A percentile compares a stretch with the other conserved stretches of the same genome.
These are phyloP conservation scores for Paralvinella palmiformis DNA, from an alignment of 1,140 invertebrate genomes.

Conservation along the genomic window DNA sequence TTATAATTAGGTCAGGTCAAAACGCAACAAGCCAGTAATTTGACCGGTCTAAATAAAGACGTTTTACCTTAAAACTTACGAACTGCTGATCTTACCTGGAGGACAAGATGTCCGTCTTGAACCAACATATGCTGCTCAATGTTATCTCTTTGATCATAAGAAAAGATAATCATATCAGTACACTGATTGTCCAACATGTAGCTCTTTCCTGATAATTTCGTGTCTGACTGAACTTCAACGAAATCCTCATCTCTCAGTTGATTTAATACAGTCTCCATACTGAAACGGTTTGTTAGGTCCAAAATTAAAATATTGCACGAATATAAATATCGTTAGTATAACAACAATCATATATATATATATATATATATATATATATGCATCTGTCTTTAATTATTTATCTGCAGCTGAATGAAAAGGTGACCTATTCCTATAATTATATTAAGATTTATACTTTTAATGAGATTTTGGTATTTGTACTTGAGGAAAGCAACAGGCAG, in stretches of 20 bases:
- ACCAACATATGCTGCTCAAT: slow-evolving; percentile 24
- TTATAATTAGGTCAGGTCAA: no score
- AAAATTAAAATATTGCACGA: no score
- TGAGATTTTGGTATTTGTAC: no score
- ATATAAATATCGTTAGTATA: no score
- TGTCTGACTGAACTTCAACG: slow-evolving; percentile 11
- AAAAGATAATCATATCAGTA: slow-evolving; percentile 34
- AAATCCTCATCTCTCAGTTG: slow-evolving; percentile 31
- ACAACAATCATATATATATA: not conserved
- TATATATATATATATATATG: no score
- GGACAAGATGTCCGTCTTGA: slow-evolving; percentile 25
- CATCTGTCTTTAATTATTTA: no score
- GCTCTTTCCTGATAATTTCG: slow-evolving; percentile 22
- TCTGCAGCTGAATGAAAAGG: no score
- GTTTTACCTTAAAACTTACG: not conserved
- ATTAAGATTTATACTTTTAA: no score
- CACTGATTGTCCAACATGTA: slow-evolving; percentile 34
- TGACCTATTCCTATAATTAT: no score
- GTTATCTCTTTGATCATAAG: slow-evolving; percentile 23
- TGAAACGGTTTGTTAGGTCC: no score
- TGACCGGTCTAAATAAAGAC: not conserved
- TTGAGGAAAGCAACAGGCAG: no score
- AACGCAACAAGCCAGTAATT: not conserved
- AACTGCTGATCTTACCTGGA: slow-evolving; percentile 24
- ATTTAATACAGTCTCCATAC: slow-evolving; percentile 28